Percentiles rank a stretch among this genome's conserved stretches.
phyloP scores from a whole-genome alignment of 1,140 invertebrate genomes.

The Ylistrum balloti region DNA sequence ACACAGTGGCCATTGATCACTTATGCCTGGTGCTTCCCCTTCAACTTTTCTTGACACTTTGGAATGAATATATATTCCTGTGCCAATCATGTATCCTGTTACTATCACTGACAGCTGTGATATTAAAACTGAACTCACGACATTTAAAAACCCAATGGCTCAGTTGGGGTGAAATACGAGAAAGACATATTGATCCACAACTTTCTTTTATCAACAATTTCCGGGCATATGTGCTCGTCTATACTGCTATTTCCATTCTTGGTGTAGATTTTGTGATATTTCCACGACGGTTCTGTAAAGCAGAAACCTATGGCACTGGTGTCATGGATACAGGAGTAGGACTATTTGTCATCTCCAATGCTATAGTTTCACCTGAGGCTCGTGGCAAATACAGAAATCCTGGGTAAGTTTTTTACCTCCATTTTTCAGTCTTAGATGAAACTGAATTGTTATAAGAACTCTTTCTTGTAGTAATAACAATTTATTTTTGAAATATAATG shows the following conservation, averaged over 20 bases:
- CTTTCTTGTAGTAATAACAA: too few species aligned
- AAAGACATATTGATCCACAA: conserved; percentile 57
- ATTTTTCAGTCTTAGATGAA: too few species aligned
- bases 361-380: conserved; percentile 88
- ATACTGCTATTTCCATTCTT: conserved; percentile 92
- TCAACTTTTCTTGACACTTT: conserved; percentile 61
- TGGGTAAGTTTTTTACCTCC: neutral
- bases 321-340: conserved; percentile 98
- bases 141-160: conserved; percentile 42
- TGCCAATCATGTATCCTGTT: conserved; percentile 52
- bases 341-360: conserved; percentile 93
- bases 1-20: conserved; percentile 53
- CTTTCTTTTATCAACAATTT: conserved; percentile 83
- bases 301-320: conserved; percentile 92
- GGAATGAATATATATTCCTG: conserved; percentile 53
- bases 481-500: too few species aligned
- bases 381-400: conserved; percentile 62
- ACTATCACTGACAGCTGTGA: conserved; percentile 22
- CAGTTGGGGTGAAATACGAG: conserved; percentile 41
- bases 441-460: too few species aligned
- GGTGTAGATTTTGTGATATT: conserved; percentile 96
- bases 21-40: conserved; percentile 60
- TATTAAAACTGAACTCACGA: conserved; percentile 44
- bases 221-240: conserved; percentile 85
- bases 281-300: conserved; percentile 92